Conservation (phyloP, 2,113 vertebrate genomes). For the Cettia cetti region DNA sequence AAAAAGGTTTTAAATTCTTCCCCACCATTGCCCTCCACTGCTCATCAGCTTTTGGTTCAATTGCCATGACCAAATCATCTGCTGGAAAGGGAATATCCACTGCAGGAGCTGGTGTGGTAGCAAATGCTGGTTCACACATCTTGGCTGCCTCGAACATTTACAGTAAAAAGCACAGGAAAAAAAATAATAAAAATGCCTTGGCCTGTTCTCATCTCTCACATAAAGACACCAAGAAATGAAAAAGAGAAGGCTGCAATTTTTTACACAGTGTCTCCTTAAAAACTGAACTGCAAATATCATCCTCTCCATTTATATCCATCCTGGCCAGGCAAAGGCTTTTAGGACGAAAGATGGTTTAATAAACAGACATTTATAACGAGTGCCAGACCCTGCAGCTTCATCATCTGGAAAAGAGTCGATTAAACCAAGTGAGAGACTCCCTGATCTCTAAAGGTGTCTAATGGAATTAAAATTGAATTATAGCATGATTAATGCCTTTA, state of each 20-base stretch:
- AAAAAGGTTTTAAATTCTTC: not conserved
- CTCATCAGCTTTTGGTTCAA: not conserved
- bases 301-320: not conserved
- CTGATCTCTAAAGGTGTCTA: not conserved
- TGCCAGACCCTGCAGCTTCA: not conserved
- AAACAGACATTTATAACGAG: conserved; percentile 36
- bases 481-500: not conserved
- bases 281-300: not conserved
- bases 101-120: not conserved
- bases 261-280: not conserved
- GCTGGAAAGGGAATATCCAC: not conserved
- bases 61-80: not conserved
- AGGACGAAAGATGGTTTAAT: conserved; percentile 9
- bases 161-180: not conserved
- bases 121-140: not conserved
- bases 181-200: not conserved
- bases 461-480: conserved; percentile 13
- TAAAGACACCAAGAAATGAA: not conserved
- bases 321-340: not conserved
- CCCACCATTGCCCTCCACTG: not conserved
- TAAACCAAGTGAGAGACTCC: conserved; percentile 12
- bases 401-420: conserved; percentile 1
- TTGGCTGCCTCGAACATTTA: not conserved
- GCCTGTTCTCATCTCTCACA: not conserved
- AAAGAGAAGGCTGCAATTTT: not conserved